Evolutionary conservation across 2,888 invertebrate species (phyloP), one percentile per base, ranked within the genome.

Genomic region (Temnothorax ravouxi): DNA sequence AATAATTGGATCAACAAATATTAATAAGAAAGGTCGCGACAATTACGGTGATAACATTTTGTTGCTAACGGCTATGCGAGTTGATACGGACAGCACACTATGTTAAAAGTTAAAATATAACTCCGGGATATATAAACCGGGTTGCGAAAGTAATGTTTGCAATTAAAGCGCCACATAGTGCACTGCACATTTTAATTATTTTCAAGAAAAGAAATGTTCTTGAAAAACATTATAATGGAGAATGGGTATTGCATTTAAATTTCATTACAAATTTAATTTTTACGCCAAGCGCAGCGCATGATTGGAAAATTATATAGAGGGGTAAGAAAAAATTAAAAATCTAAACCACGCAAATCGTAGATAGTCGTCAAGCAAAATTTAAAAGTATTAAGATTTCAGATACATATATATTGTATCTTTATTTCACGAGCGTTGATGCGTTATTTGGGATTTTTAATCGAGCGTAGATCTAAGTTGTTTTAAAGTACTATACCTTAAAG

Each of bases 1-100:
- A 89, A 92, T 93, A 92, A 92, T 92, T 91, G 90, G 88, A 92
- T 91, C 84, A 86, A 84, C 85, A 91, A 90, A 87, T 90, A 88
- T 87, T 89, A 67, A 88, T 91, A 88, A 89, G 88, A 84, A 84
- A 83, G 84, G 88, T 54, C 1, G 88, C 83, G 91, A 92, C 90
- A 90, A 93, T 93, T 91, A 88, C 89, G 91, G 91, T 91, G 92
- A 92, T 66, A 59, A 67, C 13, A 52, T 13, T 41, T 15, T 41
- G 52, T 71, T 75, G 44, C 18, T 47, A 13, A 18, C 52, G 59
- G 29, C 50, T 69, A 69, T n/a, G 29, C 47, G 9, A 21, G 18
- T 61, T 80, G 72, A 80, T 38, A 71, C 5, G 41, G 66, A 44
- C 15, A 47, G 13, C 21, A 47, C 34, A 47, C 34, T 38, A 59